Evolutionary conservation across 2,797 vertebrate species (phyloP), one percentile per base, ranked within the genome.

Genomic region (Sebastes matsubarae): DNA sequence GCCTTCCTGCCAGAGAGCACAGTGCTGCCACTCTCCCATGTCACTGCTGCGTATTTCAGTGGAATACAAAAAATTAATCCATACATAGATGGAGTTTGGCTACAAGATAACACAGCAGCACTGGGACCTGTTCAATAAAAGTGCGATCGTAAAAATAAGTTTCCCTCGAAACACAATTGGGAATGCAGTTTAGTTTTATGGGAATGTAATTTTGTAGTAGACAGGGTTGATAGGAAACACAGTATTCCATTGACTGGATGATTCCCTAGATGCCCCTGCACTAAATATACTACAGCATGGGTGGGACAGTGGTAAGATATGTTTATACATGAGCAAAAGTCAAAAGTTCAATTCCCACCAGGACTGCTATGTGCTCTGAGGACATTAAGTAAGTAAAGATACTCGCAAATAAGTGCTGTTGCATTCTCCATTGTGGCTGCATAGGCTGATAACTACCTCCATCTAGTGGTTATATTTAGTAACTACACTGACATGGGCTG

Each of bases 381-480:
- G 68, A 66, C 36, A 64, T 59, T 2, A 52, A 68, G 4, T 13
- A 36, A 32, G 5, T 57, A 68, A 67, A 76, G 75, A 32, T 34
- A 29, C 6, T 58, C 0, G 2, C 12, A 5, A 8, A 20, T 52
- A 22, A 24, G 10, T 16, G 7, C 24, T 63, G 6, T 0, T 54
- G 5, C 24, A 18, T 4, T 32, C n/a, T 27, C 5, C 11, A 54
- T 9, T 34, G 14, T 42, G 8, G 27, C 11, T 24, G 24, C 20
- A 70, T 54, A 55, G 32, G 4, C 55, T 54, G 64, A 70, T 54
- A 24, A 77, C 30, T 89, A 72, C 27, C 81, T 27, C 92, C 93
- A 92, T 84, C 95, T 94, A 85, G 88, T 90, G 95, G 89, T 10
- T 2, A 46, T 0, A 24, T 55, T 4, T 14, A n/a, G 27, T 25